Conservation (phyloP, 2,888 invertebrate genomes). For the Hemicrepidius hirtus region DNA sequence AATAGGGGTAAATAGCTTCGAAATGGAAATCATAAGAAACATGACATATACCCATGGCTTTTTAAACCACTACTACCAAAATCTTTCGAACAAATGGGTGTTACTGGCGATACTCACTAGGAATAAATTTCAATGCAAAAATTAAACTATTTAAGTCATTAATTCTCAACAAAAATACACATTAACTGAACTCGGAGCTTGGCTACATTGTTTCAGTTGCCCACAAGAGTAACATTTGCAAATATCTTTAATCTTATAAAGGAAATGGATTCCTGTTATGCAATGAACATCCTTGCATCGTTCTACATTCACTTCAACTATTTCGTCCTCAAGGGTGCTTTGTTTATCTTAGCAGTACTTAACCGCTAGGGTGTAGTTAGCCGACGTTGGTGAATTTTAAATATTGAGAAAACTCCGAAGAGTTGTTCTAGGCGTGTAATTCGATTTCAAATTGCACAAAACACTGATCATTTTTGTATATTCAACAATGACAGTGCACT, state of each 20-base stretch:
- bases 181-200: too few species aligned
- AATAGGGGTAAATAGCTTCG: slow-evolving; percentile 17
- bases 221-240: slow-evolving; percentile 6
- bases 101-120: too few species aligned
- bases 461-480: too few species aligned
- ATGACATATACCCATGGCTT: not conserved
- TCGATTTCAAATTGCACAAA: slow-evolving; percentile 26
- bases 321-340: slow-evolving; percentile 14
- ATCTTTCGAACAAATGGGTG: too few species aligned
- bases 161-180: too few species aligned
- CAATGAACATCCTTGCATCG: slow-evolving; percentile 4
- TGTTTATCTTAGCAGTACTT: slow-evolving; percentile 24
- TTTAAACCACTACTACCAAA: not conserved
- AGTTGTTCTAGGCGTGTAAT: slow-evolving; percentile 34
- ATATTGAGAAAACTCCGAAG: slow-evolving; percentile 16
- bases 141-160: too few species aligned
- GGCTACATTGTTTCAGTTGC: slow-evolving; percentile 5
- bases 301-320: slow-evolving; percentile 19
- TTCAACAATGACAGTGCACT: too few species aligned
- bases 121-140: too few species aligned
- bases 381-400: slow-evolving; percentile 23
- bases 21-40: not conserved
- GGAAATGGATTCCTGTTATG: slow-evolving; percentile 1
- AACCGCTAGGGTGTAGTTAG: slow-evolving; percentile 19
- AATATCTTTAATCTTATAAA: slow-evolving; percentile 8